A percentile compares a stretch with the other conserved stretches of the same genome.
phyloP scores from a whole-genome alignment of 1,140 invertebrate species.

The Leptinotarsa lineolata region DNA sequence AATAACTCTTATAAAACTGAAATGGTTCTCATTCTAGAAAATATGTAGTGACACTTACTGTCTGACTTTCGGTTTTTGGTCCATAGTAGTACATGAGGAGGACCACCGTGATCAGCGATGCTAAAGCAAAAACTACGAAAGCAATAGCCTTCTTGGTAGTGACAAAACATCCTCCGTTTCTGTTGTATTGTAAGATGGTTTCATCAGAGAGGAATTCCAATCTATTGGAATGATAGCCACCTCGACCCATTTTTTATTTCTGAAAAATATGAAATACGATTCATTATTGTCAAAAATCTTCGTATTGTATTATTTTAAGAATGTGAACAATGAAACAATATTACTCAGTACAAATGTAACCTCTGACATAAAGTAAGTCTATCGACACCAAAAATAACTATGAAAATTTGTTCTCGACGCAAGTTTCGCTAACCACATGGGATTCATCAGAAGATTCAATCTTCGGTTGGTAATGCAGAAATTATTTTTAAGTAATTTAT shows the following conservation, averaged over 20 bases:
- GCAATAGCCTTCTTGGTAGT: constrained; percentile 50
- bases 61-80: constrained; percentile 39
- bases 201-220: constrained; percentile 47
- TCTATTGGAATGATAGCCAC: constrained; percentile 39
- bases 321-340: too few relatives aligned
- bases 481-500: too few relatives aligned
- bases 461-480: too few relatives aligned
- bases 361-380: too few relatives aligned
- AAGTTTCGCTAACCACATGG: too few relatives aligned
- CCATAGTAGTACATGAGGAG: constrained; percentile 51
- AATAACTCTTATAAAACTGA: too few relatives aligned
- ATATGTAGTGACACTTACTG: constrained; percentile 35
- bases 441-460: too few relatives aligned
- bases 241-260: constrained; percentile 27
- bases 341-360: too few relatives aligned
- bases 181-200: constrained; percentile 40
- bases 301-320: too few relatives aligned
- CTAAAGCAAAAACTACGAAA: constrained; percentile 45
- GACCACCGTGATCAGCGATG: constrained; percentile 41
- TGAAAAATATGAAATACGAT: constrained; percentile 1
- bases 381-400: too few relatives aligned
- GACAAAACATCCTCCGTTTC: constrained; percentile 50
- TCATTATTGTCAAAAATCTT: too few relatives aligned
- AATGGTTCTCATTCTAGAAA: background rate
- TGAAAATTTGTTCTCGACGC: too few relatives aligned